Evolutionary conservation across 2,888 invertebrate genomes (phyloP).

Genomic region (Ophion ventricosus): DNA sequence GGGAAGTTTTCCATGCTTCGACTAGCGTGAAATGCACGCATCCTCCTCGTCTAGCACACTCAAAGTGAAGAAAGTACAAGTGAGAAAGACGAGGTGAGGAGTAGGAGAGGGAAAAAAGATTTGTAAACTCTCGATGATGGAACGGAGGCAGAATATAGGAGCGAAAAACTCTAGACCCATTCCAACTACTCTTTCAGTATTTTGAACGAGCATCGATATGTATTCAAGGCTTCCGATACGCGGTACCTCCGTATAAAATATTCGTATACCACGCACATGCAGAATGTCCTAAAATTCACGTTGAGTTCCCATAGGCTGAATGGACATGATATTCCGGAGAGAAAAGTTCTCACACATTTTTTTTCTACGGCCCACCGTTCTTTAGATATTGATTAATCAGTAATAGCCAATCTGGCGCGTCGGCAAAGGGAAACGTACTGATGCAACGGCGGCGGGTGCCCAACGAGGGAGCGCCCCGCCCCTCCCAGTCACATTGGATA

Average conservation of each 20-base stretch:
- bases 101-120: slow-evolving; percentile 22
- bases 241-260: background rate
- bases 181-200: background rate
- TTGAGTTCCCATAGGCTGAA: background rate
- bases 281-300: background rate
- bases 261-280: background rate
- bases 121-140: slow-evolving; percentile 57
- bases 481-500: background rate
- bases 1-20: slow-evolving; percentile 63
- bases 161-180: slow-evolving; percentile 8
- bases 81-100: background rate
- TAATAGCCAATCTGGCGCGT: background rate
- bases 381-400: background rate
- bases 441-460: background rate
- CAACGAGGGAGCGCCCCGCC: background rate
- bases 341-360: background rate
- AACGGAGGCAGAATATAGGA: slow-evolving; percentile 4
- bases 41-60: slow-evolving; percentile 36
- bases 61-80: slow-evolving; percentile 34
- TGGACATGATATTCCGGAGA: background rate
- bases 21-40: slow-evolving; percentile 67
- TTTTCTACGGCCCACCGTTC: background rate
- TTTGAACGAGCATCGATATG: slow-evolving; percentile 32
- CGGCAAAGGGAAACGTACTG: background rate
- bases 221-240: slow-evolving; percentile 28